Conservation (phyloP, 1,140 invertebrate species). For the Wiebesia pumilae region DNA sequence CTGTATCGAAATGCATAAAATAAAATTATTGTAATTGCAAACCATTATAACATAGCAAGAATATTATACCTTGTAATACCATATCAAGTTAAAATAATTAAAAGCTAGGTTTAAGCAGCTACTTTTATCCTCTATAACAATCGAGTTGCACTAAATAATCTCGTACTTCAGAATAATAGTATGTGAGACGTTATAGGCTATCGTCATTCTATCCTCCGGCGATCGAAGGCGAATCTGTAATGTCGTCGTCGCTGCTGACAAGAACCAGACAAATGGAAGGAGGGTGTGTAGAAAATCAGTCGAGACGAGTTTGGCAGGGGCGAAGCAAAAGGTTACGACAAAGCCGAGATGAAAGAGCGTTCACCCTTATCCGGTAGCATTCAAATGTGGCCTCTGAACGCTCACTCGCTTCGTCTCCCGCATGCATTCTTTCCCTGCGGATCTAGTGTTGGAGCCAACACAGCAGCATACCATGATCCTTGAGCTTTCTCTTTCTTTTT, state of each 20-base stretch:
- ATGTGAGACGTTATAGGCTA: background rate
- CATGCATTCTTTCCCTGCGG: conserved; percentile 30
- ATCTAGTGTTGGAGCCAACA: conserved; percentile 36
- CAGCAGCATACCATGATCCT: background rate
- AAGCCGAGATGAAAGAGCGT: conserved; percentile 66
- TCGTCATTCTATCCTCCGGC: background rate
- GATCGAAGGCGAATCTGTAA: background rate
- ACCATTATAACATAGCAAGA: background rate
- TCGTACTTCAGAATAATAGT: too few relatives aligned
- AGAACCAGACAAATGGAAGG: background rate
- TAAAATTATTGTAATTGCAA: background rate
- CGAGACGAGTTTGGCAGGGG: conserved; percentile 7
- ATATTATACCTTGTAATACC: too few relatives aligned
- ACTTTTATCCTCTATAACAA: too few relatives aligned
- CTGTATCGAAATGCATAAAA: background rate
- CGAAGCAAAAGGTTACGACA: conserved; percentile 55
- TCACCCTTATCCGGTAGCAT: conserved; percentile 63
- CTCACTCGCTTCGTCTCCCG: conserved; percentile 34
- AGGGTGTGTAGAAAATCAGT: background rate
- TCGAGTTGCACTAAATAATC: too few relatives aligned
- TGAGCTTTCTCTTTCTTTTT: conserved; percentile 44
- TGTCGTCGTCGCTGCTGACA: background rate
- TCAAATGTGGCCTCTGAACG: conserved; percentile 67
- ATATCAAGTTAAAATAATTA: too few relatives aligned
- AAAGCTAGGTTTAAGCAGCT: too few relatives aligned